Percentiles rank a stretch among this genome's conserved stretches.
These are phyloP conservation scores for Listronotus oregonensis DNA, from an alignment of 1,140 invertebrate species.

Conservation along the genomic window DNA sequence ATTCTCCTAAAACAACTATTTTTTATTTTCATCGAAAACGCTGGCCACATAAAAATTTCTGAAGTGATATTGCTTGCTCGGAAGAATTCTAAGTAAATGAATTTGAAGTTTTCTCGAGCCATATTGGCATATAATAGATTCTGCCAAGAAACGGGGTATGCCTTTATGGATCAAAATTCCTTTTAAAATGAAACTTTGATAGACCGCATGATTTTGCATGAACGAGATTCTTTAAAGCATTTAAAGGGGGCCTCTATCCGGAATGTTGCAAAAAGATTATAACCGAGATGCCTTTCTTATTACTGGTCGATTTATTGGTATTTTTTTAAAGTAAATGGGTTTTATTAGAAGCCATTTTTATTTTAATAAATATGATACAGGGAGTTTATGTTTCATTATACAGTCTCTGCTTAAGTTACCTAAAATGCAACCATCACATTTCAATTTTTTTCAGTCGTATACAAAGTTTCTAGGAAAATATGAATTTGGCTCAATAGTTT, in stretches of 20 bases:
- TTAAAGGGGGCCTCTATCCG: constrained; percentile 8
- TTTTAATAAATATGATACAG: no score
- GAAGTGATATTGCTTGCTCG: constrained; percentile 36
- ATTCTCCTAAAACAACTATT: constrained; percentile 11
- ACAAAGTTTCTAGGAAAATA: no score
- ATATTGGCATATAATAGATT: constrained; percentile 43
- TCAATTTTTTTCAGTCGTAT: no score
- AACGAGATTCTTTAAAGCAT: constrained; percentile 40
- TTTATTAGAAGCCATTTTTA: no score
- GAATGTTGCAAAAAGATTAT: constrained; percentile 11
- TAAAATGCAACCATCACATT: no score
- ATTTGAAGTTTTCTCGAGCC: constrained; percentile 36
- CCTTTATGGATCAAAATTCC: constrained; percentile 46
- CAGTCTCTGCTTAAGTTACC: no score
- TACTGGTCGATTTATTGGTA: neutral
- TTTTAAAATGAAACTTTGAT: constrained; percentile 50
- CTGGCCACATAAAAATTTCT: constrained; percentile 29
- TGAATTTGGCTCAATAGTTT: no score
- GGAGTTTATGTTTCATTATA: no score
- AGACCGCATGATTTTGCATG: constrained; percentile 49
- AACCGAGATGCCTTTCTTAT: constrained; percentile 1
- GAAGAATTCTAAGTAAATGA: constrained; percentile 38
- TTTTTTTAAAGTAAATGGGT: no score
- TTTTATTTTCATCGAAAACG: constrained; percentile 8
- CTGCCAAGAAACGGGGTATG: constrained; percentile 39